phyloP scores from a whole-genome alignment of 1,140 invertebrate genomes.

The Nautilus pompilius region DNA sequence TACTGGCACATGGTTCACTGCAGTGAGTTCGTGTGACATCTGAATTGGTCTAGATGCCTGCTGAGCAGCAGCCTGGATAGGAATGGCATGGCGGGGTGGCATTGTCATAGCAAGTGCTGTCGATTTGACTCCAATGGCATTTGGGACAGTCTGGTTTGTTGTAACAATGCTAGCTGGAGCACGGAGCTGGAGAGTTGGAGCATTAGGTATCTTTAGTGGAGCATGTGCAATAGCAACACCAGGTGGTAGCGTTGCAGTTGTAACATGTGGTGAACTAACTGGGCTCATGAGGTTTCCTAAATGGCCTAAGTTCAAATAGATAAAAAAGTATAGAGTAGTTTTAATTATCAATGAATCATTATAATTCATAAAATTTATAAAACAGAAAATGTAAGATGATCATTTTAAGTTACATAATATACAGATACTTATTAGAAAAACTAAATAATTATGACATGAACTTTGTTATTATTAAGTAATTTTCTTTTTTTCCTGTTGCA shows the following conservation, averaged over 20 bases:
- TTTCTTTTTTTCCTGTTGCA: too few species aligned
- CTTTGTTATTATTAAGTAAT: too few species aligned
- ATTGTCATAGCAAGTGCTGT: background rate
- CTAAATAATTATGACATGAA: too few species aligned
- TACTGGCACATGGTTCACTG: conserved; percentile 4
- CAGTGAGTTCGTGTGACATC: background rate
- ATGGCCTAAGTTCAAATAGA: too few species aligned
- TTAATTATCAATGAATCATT: too few species aligned
- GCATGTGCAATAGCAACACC: background rate
- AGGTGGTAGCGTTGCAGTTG: background rate
- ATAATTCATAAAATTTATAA: too few species aligned
- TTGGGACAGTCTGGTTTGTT: background rate
- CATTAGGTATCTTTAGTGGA: background rate
- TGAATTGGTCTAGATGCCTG: background rate
- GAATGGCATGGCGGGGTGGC: background rate
- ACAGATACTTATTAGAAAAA: too few species aligned
- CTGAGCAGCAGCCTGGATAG: background rate
- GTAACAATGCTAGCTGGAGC: conserved; percentile 1
- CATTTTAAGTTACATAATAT: too few species aligned
- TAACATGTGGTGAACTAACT: background rate
- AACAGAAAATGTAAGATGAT: too few species aligned
- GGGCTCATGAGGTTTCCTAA: conserved; percentile 3
- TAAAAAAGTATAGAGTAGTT: too few species aligned
- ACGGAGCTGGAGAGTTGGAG: background rate
- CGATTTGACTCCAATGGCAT: background rate